These are phyloP conservation scores for Cacatua alba DNA, from an alignment of 2,113 vertebrate genomes.

Conservation along the genomic window DNA sequence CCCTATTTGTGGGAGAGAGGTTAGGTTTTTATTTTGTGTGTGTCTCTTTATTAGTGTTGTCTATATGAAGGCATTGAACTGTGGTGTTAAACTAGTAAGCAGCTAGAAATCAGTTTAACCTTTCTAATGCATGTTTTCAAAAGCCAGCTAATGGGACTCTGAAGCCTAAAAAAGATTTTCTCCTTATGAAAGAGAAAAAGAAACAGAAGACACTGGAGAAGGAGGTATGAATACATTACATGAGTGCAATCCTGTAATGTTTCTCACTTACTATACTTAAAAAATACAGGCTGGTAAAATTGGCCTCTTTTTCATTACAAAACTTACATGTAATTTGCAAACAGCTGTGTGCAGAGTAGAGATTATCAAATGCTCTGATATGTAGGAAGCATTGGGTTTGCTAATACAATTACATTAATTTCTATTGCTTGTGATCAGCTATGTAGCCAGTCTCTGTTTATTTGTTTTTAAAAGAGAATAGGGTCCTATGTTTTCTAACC, in stretches of 20 bases:
- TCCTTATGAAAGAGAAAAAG: constrained; percentile 77
- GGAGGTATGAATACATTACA: constrained; percentile 77
- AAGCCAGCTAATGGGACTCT: constrained; percentile 15
- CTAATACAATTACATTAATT: neutral
- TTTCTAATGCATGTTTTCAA: neutral
- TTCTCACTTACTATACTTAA: neutral
- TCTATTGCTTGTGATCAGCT: neutral
- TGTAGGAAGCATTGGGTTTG: neutral
- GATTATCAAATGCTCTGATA: neutral
- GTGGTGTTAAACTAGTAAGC: neutral
- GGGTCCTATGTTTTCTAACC: neutral
- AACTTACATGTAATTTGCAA: neutral
- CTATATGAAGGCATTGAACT: neutral
- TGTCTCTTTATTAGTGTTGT: neutral
- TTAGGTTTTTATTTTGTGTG: neutral
- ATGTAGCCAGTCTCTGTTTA: neutral
- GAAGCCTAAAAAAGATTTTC: constrained; percentile 76
- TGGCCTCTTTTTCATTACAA: neutral
- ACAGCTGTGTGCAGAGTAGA: neutral
- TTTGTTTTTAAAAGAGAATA: neutral
- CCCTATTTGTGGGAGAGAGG: neutral
- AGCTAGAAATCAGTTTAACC: neutral
- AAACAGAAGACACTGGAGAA: constrained; percentile 88
- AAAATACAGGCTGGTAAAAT: neutral
- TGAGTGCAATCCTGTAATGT: neutral